These are phyloP conservation scores for Cylas formicarius DNA, from an alignment of 1,140 invertebrate species.

Conservation along the genomic window DNA sequence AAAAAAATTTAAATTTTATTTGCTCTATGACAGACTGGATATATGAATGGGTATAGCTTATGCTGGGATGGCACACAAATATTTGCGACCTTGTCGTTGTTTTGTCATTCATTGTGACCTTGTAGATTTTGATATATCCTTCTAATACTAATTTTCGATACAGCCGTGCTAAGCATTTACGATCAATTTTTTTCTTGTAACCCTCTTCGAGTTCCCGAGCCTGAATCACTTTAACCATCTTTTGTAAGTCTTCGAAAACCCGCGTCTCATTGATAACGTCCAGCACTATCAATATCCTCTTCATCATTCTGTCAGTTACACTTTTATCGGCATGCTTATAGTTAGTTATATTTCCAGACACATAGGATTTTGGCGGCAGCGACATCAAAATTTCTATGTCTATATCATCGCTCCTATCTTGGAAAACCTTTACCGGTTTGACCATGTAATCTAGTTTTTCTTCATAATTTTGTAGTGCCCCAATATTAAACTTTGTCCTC, in stretches of 20 bases:
- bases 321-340: conserved; percentile 2
- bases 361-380: conserved; percentile 1
- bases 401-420: too few species aligned
- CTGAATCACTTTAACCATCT: conserved; percentile 49
- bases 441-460: conserved; percentile 13
- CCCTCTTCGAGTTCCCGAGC: conserved; percentile 25
- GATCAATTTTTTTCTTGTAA: conserved; percentile 51
- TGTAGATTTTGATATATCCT: conserved; percentile 54
- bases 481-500: background rate
- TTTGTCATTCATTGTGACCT: conserved; percentile 47
- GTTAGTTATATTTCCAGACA: conserved; percentile 11
- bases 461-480: too few species aligned
- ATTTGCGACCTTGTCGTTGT: conserved; percentile 44
- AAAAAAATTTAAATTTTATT: conserved; percentile 46
- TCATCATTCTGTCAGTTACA: conserved; percentile 41
- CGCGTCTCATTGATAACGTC: conserved; percentile 49
- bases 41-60: conserved; percentile 47
- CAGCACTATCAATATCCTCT: conserved; percentile 54
- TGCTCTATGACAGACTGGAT: conserved; percentile 55
- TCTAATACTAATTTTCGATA: conserved; percentile 50
- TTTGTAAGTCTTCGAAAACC: conserved; percentile 50
- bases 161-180: conserved; percentile 53
- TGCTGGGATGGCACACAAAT: conserved; percentile 53
- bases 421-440: conserved; percentile 8
- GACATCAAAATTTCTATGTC: conserved; percentile 13